A percentile compares a stretch with the other conserved stretches of the same genome.
phyloP scores from a whole-genome alignment of 2,797 vertebrate species.

The Periparus ater region DNA sequence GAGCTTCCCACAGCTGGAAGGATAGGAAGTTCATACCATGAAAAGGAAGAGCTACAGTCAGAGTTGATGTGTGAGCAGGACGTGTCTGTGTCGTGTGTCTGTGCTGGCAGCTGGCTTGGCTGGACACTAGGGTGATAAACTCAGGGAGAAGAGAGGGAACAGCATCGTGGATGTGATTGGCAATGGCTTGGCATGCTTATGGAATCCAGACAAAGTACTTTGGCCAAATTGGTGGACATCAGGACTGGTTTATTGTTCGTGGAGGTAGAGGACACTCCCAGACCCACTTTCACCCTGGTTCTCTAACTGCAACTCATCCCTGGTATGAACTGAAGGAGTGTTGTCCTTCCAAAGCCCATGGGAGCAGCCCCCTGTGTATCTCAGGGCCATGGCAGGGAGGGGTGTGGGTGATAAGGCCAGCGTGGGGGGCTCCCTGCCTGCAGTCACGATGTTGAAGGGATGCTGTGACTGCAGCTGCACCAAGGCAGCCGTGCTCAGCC shows the following conservation, averaged over 20 bases:
- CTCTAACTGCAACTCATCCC: neutral
- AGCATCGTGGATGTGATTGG: neutral
- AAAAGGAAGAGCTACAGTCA: neutral
- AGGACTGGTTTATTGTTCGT: neutral
- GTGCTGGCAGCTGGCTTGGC: neutral
- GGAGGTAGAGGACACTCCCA: neutral
- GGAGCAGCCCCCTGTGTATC: neutral
- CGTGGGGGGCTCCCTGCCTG: neutral
- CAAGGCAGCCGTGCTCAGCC: neutral
- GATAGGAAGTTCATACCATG: neutral
- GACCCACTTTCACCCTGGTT: neutral
- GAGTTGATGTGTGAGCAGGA: neutral
- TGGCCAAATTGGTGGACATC: neutral
- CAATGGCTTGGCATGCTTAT: neutral
- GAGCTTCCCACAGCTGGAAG: neutral
- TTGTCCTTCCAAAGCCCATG: neutral
- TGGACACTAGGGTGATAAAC: neutral
- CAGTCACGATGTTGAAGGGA: rapidly evolving
- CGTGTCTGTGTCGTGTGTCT: neutral
- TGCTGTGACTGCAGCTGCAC: neutral
- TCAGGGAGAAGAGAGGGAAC: neutral
- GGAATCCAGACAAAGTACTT: neutral
- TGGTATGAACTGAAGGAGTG: neutral
- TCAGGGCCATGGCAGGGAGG: neutral
- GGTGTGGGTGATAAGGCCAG: neutral